Percentiles rank a stretch among this genome's conserved stretches.
phyloP scores from a whole-genome alignment of 2,113 vertebrate species.

The Falcunculus frontatus region DNA sequence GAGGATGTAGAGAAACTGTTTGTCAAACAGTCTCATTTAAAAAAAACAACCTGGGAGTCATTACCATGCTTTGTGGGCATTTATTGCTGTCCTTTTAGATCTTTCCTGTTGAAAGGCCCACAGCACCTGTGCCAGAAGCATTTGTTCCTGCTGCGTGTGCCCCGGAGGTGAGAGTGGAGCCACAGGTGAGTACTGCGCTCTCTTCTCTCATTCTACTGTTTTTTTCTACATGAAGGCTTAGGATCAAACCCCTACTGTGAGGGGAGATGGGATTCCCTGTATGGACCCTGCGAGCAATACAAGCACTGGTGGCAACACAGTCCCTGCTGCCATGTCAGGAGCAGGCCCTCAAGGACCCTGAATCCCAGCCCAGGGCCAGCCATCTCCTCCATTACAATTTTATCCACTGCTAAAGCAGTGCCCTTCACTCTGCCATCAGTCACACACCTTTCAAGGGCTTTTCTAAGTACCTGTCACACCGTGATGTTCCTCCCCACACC shows the following conservation, averaged over 20 bases:
- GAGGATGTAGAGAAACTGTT: neutral
- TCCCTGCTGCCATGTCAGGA: rapidly evolving
- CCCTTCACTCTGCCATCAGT: neutral
- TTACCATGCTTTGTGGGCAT: neutral
- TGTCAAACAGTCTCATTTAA: neutral
- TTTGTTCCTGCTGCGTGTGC: neutral
- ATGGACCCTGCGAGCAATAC: rapidly evolving
- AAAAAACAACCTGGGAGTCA: neutral
- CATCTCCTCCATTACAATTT: rapidly evolving
- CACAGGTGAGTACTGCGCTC: neutral
- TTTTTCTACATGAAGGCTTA: neutral
- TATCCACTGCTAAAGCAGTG: neutral
- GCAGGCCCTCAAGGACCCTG: rapidly evolving
- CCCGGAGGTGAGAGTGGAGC: neutral
- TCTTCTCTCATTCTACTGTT: neutral
- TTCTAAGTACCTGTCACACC: neutral
- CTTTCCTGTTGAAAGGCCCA: neutral
- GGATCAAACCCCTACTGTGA: neutral
- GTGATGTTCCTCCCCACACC: neutral
- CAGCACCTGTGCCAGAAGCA: rapidly evolving
- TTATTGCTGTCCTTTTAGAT: neutral
- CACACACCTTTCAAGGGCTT: neutral
- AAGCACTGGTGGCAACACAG: rapidly evolving
- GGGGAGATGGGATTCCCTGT: neutral
- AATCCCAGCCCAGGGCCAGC: neutral